A percentile compares a stretch with the other conserved stretches of the same genome.
These are phyloP conservation scores for Spodoptera picta DNA, from an alignment of 2,888 invertebrate genomes.

Conservation along the genomic window DNA sequence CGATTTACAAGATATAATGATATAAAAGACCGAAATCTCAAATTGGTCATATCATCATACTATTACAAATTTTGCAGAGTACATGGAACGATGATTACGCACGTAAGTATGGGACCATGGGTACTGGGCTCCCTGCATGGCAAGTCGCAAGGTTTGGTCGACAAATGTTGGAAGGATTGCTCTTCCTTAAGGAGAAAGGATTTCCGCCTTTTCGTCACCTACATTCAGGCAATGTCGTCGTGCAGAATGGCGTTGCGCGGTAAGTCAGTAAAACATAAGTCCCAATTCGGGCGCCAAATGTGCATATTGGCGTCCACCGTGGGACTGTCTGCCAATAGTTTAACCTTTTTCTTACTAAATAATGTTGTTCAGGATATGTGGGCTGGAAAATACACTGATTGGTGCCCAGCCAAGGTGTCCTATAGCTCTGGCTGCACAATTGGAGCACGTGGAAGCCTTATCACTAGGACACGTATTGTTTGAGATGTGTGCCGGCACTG, in stretches of 20 bases:
- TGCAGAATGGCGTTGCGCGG: conserved; percentile 97
- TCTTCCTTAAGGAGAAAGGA: conserved; percentile 95
- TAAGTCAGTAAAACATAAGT: conserved; percentile 66
- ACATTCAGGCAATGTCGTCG: conserved; percentile 96
- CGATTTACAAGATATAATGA: too few relatives aligned
- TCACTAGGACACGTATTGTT: conserved; percentile 95
- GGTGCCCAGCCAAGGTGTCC: conserved; percentile 90
- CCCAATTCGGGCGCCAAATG: conserved; percentile 32
- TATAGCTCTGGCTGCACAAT: conserved; percentile 72
- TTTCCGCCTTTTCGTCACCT: conserved; percentile 96
- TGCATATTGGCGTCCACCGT: conserved; percentile 19
- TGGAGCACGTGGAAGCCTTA: conserved; percentile 86
- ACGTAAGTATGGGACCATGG: conserved; percentile 92
- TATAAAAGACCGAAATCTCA: not conserved
- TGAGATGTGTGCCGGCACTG: conserved; percentile 97
- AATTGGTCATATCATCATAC: not conserved
- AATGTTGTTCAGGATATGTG: conserved; percentile 90
- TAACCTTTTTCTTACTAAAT: not conserved
- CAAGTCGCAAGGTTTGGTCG: conserved; percentile 96
- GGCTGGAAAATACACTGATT: conserved; percentile 95
- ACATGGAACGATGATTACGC: conserved; percentile 94
- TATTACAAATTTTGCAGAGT: conserved; percentile 82
- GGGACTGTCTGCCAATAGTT: conserved; percentile 1
- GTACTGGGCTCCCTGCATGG: conserved; percentile 92
- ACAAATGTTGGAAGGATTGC: conserved; percentile 95